phyloP scores from a whole-genome alignment of 2,888 invertebrate species.

The Ceriagrion tenellum region DNA sequence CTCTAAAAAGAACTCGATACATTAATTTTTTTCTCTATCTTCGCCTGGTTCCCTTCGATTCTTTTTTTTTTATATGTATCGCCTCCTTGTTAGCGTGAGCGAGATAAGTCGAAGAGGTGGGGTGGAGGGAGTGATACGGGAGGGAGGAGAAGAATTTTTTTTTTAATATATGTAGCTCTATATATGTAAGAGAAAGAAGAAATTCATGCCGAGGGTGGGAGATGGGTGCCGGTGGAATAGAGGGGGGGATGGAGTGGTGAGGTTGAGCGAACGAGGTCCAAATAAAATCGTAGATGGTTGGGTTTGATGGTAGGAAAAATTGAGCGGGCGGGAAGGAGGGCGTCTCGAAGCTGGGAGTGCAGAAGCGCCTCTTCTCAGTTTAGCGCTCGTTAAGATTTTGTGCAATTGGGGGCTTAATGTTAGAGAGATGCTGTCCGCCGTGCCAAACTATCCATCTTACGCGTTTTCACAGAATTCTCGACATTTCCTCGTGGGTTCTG shows the following conservation, averaged over 20 bases:
- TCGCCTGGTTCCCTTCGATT: neutral
- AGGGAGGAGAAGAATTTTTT: neutral
- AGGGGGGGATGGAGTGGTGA: neutral
- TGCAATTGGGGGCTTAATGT: neutral
- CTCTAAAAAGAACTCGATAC: conserved; percentile 45
- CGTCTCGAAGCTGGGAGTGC: neutral
- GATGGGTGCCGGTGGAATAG: neutral
- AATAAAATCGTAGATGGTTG: neutral
- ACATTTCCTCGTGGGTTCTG: neutral
- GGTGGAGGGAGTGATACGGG: neutral
- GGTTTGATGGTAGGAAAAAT: neutral
- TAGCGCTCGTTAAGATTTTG: neutral
- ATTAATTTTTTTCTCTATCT: conserved; percentile 6
- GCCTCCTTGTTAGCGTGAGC: conserved; percentile 8
- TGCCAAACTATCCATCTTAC: neutral
- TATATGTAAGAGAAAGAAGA: neutral
- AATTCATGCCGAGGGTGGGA: neutral
- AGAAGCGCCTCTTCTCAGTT: neutral
- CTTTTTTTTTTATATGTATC: neutral
- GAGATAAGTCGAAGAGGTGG: neutral
- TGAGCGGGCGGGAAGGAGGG: neutral
- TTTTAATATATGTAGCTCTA: neutral
- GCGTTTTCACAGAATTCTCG: neutral
- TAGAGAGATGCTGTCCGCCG: neutral
- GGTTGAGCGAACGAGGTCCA: neutral